A percentile compares a stretch with the other conserved stretches of the same genome.
phyloP scores from a whole-genome alignment of 2,888 invertebrate genomes.

The Lithophane leautieri region DNA sequence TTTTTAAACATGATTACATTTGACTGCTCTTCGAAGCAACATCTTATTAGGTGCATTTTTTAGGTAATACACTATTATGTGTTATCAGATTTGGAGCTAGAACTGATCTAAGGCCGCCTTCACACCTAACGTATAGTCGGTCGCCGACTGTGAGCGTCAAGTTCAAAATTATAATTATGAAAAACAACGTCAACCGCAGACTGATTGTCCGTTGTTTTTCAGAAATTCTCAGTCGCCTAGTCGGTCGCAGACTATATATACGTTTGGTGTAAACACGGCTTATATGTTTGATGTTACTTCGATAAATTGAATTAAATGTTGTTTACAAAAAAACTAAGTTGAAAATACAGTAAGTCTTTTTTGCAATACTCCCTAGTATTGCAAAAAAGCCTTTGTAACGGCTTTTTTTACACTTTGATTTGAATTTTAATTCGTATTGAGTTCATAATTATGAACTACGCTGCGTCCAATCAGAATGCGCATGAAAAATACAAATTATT shows the following conservation, averaged over 20 bases:
- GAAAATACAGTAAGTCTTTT: constrained; percentile 9
- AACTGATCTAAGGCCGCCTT: neutral
- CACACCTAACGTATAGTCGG: neutral
- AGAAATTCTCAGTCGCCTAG: neutral
- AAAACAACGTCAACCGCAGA: neutral
- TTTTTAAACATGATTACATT: too few relatives aligned
- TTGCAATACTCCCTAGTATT: too few relatives aligned
- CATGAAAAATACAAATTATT: constrained; percentile 78
- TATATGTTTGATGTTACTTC: neutral
- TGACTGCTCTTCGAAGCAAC: too few relatives aligned
- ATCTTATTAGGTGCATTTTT: too few relatives aligned
- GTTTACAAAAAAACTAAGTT: constrained; percentile 3
- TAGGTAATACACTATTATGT: neutral
- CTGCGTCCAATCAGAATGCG: constrained; percentile 43
- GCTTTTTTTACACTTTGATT: constrained; percentile 21
- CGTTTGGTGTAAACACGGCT: neutral
- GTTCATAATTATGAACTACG: constrained; percentile 10
- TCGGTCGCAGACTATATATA: too few relatives aligned
- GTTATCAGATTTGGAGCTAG: constrained; percentile 25
- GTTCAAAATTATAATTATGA: too few relatives aligned
- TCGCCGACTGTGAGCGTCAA: neutral
- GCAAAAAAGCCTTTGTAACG: neutral
- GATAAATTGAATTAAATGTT: neutral
- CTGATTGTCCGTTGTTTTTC: neutral
- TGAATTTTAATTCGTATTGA: constrained; percentile 11